Evolutionary conservation across 2,888 invertebrate species (phyloP), one percentile per base, ranked within the genome.

Genomic region (Synanthedon vespiformis): DNA sequence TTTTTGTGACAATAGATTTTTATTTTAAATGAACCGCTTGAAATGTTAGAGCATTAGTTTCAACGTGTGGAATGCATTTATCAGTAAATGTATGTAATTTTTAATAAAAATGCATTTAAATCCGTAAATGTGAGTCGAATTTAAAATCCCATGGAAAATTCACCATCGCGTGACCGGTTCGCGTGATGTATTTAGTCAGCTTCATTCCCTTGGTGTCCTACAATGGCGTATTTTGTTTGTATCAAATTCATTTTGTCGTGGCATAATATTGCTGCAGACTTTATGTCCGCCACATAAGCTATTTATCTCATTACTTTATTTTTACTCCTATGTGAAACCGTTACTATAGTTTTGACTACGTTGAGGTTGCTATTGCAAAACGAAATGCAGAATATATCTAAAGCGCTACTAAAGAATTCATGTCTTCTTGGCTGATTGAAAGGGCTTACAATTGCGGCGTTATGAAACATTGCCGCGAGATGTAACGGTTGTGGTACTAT

Each of bases 381-480:
- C 10, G 34, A 34, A 8, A 34, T 34, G 34, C 5, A 10, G 8
- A 34, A 10, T 34, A 34, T 34, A 8, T 34, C 6, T 34, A 22
- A 22, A 22, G 22, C 22, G 1, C 22, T 22, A 6, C 44, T 44
- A 44, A 44, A 44, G 6, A 11, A 13, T 44, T 44, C 55, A 58
- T 64, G 65, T 61, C 63, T 62, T 63, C 4, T 22, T 22, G 22
- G 5, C 64, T 67, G 71, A 72, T 75, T 70, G 67, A 72, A 74
- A 68, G 62, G 64, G 65, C 65, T 65, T 64, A 61, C 61, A 55
- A 67, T 63, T 68, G 58, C 58, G 51, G 57, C 61, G 62, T 81
- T 80, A 72, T 72, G 77, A 80, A 83, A 81, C 68, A 61, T 61
- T 56, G 67, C 74, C 63, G 68, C 68, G 66, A 82, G 80, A 80